These are phyloP conservation scores for Lepidocyrtinus sp. DNA, from an alignment of 2,888 invertebrate genomes.

Conservation along the genomic window DNA sequence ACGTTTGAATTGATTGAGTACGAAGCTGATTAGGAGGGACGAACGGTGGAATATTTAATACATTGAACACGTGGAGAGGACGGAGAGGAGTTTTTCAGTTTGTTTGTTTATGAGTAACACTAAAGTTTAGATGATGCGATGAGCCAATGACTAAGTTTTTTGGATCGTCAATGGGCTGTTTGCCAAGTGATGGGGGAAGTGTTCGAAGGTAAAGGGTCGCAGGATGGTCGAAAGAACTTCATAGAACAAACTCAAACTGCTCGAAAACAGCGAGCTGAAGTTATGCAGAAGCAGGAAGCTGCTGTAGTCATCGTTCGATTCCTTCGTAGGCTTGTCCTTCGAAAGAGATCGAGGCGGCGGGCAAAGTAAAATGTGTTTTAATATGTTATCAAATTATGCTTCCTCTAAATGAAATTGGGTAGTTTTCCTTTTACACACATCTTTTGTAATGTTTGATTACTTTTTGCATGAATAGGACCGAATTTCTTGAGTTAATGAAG, in stretches of 20 bases:
- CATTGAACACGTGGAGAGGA: no score
- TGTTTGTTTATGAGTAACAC: no score
- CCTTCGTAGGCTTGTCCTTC: conserved; percentile 83
- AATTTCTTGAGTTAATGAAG: conserved; percentile 83
- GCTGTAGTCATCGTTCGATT: conserved; percentile 83
- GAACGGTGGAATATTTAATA: no score
- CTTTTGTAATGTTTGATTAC: not conserved
- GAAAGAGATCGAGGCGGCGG: conserved; percentile 77
- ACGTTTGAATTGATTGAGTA: no score
- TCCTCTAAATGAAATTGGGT: no score
- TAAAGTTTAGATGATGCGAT: no score
- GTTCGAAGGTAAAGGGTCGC: conserved; percentile 54
- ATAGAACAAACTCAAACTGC: conserved; percentile 93
- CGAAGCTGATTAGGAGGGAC: no score
- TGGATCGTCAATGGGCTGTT: not conserved
- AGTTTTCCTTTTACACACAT: no score
- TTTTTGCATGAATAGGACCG: conserved; percentile 74
- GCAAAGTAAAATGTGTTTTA: conserved; percentile 85
- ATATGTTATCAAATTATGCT: no score
- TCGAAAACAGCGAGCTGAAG: conserved; percentile 88
- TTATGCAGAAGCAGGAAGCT: conserved; percentile 85
- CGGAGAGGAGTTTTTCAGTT: no score
- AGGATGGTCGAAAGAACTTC: conserved; percentile 79
- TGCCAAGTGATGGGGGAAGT: conserved; percentile 62
- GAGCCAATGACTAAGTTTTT: no score